Percentiles rank a stretch among this genome's conserved stretches.
Conservation (phyloP, 2,113 vertebrate species). For the Puffinus mauretanicus region DNA sequence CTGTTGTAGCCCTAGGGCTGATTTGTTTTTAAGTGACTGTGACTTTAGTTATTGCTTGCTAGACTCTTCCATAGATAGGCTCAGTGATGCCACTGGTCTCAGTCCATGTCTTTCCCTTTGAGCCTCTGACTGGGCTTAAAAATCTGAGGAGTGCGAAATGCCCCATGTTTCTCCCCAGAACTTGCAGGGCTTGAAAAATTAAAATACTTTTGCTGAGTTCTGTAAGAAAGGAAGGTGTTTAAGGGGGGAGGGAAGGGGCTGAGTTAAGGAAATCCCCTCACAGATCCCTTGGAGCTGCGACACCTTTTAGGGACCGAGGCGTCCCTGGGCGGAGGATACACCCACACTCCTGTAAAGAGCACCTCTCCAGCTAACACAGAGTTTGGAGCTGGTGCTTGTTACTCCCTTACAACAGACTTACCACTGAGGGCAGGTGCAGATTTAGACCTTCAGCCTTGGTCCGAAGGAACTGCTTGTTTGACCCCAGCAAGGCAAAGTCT, state of each 20-base stretch:
- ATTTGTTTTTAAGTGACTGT: neutral
- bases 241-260: neutral
- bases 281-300: neutral
- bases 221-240: neutral
- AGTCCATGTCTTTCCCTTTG: neutral
- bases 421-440: neutral
- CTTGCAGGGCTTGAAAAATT: neutral
- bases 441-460: neutral
- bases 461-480: neutral
- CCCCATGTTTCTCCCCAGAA: neutral
- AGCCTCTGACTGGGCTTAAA: neutral
- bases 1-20: neutral
- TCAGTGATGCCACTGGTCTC: neutral
- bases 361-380: neutral
- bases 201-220: neutral
- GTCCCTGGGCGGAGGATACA: neutral
- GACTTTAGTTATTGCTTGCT: neutral
- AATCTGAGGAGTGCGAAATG: neutral
- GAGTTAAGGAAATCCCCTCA: neutral
- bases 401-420: neutral
- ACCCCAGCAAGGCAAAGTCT: neutral
- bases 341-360: neutral
- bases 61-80: neutral
- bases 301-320: rapidly evolving
- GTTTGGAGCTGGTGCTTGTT: neutral